These are phyloP conservation scores for Latheticus oryzae DNA, from an alignment of 2,888 invertebrate species.

Conservation along the genomic window DNA sequence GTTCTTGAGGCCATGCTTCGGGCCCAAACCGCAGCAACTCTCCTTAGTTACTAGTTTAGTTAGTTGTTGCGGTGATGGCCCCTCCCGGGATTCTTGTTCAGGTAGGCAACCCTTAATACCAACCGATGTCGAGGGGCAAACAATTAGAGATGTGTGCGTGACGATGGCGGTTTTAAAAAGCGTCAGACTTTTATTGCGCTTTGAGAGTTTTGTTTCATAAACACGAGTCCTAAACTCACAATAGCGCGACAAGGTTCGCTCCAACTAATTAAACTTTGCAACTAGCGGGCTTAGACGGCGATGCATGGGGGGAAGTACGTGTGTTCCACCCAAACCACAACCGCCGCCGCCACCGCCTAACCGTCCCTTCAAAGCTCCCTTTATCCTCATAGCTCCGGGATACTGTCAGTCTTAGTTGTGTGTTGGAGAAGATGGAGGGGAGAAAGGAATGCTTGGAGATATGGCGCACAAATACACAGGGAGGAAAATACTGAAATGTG, in stretches of 20 bases:
- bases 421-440: slow-evolving; percentile 42
- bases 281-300: slow-evolving; percentile 63
- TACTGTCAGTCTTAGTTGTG: slow-evolving; percentile 60
- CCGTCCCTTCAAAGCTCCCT: slow-evolving; percentile 50
- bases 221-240: slow-evolving; percentile 57
- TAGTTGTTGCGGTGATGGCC: slow-evolving; percentile 57
- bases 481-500: slow-evolving; percentile 30
- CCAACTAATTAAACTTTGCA: slow-evolving; percentile 67
- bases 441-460: too few species aligned
- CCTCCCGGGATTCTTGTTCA: slow-evolving; percentile 19
- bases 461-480: slow-evolving; percentile 22
- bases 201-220: too few species aligned
- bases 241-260: slow-evolving; percentile 64
- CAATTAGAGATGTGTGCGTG: slow-evolving; percentile 41
- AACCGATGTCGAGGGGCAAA: slow-evolving; percentile 30
- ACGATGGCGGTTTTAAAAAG: slow-evolving; percentile 8
- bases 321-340: slow-evolving; percentile 43
- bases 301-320: slow-evolving; percentile 37
- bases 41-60: slow-evolving; percentile 52
- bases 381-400: slow-evolving; percentile 62
- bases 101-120: slow-evolving; percentile 37
- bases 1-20: slow-evolving; percentile 53
- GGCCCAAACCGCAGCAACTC: slow-evolving; percentile 51
- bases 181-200: slow-evolving; percentile 14
- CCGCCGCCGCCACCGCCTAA: slow-evolving; percentile 46